Evolutionary conservation across 2,888 invertebrate species (phyloP).

Genomic region (Brachynemurus nebulosus): DNA sequence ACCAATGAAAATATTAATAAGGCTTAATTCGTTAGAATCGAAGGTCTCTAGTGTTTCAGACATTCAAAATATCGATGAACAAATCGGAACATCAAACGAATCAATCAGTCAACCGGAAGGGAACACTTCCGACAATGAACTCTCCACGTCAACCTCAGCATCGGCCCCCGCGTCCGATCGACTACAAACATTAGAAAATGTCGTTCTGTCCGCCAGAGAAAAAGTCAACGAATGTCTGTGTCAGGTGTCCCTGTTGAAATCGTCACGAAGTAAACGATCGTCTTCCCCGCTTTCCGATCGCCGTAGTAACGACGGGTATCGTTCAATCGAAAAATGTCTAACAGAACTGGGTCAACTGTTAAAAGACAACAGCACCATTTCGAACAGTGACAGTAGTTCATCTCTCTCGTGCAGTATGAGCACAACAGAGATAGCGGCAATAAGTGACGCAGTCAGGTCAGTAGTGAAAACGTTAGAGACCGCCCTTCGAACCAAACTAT

Average conservation of each 20-base stretch:
- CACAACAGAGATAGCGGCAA: slow-evolving; percentile 41
- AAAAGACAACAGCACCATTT: slow-evolving; percentile 38
- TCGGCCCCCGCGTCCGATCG: slow-evolving; percentile 40
- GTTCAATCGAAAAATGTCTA: slow-evolving; percentile 48
- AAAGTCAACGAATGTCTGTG: slow-evolving; percentile 53
- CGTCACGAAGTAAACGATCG: slow-evolving; percentile 45
- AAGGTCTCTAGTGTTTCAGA: slow-evolving; percentile 35
- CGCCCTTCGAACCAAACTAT: slow-evolving; percentile 52
- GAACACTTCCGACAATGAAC: slow-evolving; percentile 27
- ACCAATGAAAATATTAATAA: slow-evolving; percentile 65
- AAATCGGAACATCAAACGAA: slow-evolving; percentile 41
- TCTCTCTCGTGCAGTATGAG: slow-evolving; percentile 16
- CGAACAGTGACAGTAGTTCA: neutral
- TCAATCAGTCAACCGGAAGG: slow-evolving; percentile 35
- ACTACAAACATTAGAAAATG: slow-evolving; percentile 44
- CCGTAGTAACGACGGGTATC: slow-evolving; percentile 41
- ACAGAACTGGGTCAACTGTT: slow-evolving; percentile 47
- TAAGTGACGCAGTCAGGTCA: slow-evolving; percentile 40
- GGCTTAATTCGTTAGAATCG: slow-evolving; percentile 62
- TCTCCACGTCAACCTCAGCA: slow-evolving; percentile 10
- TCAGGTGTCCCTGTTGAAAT: slow-evolving; percentile 47
- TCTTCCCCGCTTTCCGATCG: slow-evolving; percentile 48
- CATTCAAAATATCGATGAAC: slow-evolving; percentile 28
- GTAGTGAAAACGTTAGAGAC: slow-evolving; percentile 51
- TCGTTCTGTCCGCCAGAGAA: slow-evolving; percentile 47